Conservation (phyloP, 2,113 vertebrate species). For the Gnathonemus longibarbis region DNA sequence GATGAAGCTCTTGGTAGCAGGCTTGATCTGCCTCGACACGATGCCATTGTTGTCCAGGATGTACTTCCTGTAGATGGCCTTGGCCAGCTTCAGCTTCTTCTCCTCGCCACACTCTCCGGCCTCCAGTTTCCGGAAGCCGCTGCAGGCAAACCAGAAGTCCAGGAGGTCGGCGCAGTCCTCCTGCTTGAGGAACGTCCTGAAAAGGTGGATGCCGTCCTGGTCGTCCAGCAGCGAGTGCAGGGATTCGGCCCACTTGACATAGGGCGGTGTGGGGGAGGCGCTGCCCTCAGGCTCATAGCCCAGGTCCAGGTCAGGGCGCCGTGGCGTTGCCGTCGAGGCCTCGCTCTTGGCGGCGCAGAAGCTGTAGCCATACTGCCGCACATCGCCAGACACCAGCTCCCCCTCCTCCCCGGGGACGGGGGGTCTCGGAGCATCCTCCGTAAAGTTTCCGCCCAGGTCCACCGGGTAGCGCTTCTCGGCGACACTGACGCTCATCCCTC, state of each 20-base stretch:
- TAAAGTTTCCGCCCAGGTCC: constrained; percentile 83
- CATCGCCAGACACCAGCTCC: constrained; percentile 62
- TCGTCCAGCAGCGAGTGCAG: constrained; percentile 88
- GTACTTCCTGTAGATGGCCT: constrained; percentile 94
- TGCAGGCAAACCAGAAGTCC: constrained; percentile 98
- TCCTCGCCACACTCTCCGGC: constrained; percentile 62
- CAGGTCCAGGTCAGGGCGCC: constrained; percentile 82
- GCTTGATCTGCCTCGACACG: constrained; percentile 83
- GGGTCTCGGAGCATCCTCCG: constrained; percentile 87
- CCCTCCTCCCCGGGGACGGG: constrained; percentile 94
- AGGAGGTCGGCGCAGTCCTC: constrained; percentile 83
- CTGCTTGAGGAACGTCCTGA: constrained; percentile 82
- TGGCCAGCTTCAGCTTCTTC: constrained; percentile 83
- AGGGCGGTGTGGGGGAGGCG: constrained; percentile 81
- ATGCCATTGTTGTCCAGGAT: constrained; percentile 78
- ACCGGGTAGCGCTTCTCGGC: constrained; percentile 76
- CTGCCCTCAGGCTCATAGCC: constrained; percentile 94
- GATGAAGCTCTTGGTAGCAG: constrained; percentile 87
- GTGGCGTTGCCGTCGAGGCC: constrained; percentile 68
- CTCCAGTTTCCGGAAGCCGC: constrained; percentile 83
- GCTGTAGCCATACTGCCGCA: constrained; percentile 58
- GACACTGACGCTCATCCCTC: constrained; percentile 67
- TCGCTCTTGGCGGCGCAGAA: constrained; percentile 72
- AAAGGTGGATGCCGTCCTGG: constrained; percentile 88
- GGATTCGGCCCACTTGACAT: constrained; percentile 90